Conservation (phyloP, 2,888 invertebrate species). For the Diarsia mendica region DNA sequence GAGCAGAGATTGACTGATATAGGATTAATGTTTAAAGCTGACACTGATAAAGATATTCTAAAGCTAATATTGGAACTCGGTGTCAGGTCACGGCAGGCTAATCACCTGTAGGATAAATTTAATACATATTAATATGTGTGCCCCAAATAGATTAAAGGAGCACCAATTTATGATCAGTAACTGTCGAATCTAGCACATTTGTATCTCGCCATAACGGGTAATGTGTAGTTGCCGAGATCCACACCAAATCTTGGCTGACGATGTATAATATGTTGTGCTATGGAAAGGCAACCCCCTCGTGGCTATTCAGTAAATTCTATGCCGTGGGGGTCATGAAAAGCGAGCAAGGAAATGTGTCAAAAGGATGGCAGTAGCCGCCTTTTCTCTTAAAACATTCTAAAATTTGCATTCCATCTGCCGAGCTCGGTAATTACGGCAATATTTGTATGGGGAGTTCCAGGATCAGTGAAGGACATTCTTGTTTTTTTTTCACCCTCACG, state of each 20-base stretch:
- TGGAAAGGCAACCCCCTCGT: not conserved
- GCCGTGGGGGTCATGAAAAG: constrained; percentile 23
- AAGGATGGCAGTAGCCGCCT: constrained; percentile 15
- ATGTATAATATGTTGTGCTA: constrained; percentile 13
- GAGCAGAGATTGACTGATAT: constrained; percentile 68
- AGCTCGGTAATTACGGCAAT: constrained; percentile 27
- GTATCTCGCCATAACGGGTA: constrained; percentile 23
- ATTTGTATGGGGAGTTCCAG: constrained; percentile 5
- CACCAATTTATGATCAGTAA: constrained; percentile 21
- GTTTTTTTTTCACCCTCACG: constrained; percentile 5
- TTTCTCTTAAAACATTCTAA: constrained; percentile 18
- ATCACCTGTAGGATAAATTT: constrained; percentile 41
- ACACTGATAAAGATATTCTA: constrained; percentile 30
- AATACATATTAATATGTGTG: constrained; percentile 47
- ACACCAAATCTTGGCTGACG: constrained; percentile 4
- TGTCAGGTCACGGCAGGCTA: constrained; percentile 18
- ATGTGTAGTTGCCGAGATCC: constrained; percentile 12
- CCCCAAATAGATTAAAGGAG: constrained; percentile 40
- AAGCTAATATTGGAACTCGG: constrained; percentile 4
- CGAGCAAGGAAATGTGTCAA: constrained; percentile 19
- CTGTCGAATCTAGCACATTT: constrained; percentile 17
- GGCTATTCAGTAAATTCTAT: constrained; percentile 38
- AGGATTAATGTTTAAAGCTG: constrained; percentile 63
- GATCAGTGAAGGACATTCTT: constrained; percentile 2
- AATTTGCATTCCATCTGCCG: constrained; percentile 30